These are phyloP conservation scores for Pandemis heparana DNA, from an alignment of 2,888 invertebrate genomes.

Conservation along the genomic window DNA sequence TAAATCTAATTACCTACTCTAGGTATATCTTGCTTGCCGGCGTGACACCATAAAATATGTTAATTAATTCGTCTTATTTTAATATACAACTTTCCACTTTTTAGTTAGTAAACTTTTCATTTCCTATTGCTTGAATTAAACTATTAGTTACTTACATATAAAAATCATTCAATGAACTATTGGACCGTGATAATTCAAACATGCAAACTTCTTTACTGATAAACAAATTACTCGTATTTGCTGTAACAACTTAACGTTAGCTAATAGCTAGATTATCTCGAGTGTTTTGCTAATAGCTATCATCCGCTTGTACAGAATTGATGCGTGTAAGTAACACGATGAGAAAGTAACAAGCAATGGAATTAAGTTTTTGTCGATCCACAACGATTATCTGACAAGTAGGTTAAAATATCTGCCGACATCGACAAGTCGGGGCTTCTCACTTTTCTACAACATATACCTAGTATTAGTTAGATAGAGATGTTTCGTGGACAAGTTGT, in stretches of 20 bases:
- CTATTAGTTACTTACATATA: neutral
- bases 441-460: neutral
- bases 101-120: neutral
- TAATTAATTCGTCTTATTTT: neutral
- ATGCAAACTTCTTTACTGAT: neutral
- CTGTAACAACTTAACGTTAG: neutral
- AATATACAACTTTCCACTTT: constrained; percentile 16
- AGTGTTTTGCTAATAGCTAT: constrained; percentile 21
- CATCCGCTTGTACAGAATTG: constrained; percentile 21
- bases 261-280: constrained; percentile 6
- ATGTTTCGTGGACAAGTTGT: neutral
- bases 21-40: neutral
- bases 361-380: constrained; percentile 33
- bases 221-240: neutral
- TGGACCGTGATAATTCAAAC: neutral
- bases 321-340: constrained; percentile 32
- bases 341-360: constrained; percentile 38
- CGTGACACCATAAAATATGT: neutral
- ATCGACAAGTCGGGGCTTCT: neutral
- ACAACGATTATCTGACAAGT: constrained; percentile 18
- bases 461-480: neutral
- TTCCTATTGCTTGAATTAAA: neutral
- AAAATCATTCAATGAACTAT: neutral
- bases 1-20: neutral
- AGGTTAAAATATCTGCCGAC: constrained; percentile 9